Evolutionary conservation across 2,888 invertebrate genomes (phyloP).

Genomic region (Orthosia gothica): DNA sequence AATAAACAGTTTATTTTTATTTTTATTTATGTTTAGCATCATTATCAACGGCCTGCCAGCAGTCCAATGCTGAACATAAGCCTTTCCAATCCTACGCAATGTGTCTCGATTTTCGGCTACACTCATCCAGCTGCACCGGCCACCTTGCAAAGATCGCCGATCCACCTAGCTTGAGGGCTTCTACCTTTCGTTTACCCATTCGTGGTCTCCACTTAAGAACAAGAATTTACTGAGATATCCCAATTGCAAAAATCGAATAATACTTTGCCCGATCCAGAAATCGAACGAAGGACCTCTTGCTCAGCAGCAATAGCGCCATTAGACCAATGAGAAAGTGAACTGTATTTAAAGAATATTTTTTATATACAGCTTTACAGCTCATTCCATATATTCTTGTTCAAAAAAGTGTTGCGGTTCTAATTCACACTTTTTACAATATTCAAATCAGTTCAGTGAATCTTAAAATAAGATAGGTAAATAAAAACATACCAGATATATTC

Average conservation of each 20-base stretch:
- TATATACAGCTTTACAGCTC: background rate
- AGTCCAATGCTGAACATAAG: too few relatives aligned
- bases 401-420: too few relatives aligned
- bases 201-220: too few relatives aligned
- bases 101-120: too few relatives aligned
- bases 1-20: too few relatives aligned
- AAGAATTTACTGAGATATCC: background rate
- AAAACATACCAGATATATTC: background rate
- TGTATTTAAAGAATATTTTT: background rate
- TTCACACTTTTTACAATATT: background rate
- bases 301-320: background rate
- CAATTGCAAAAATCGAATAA: background rate
- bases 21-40: too few relatives aligned
- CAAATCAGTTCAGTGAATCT: constrained; percentile 12
- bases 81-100: too few relatives aligned
- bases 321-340: background rate
- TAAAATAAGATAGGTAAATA: background rate
- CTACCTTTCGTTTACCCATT: too few relatives aligned
- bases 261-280: background rate
- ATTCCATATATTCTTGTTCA: background rate
- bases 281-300: background rate
- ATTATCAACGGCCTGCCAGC: too few relatives aligned
- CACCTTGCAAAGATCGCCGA: too few relatives aligned
- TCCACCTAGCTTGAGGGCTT: too few relatives aligned
- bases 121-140: too few relatives aligned